Conservation (phyloP, 2,113 vertebrate species). For the Motacilla alba region DNA sequence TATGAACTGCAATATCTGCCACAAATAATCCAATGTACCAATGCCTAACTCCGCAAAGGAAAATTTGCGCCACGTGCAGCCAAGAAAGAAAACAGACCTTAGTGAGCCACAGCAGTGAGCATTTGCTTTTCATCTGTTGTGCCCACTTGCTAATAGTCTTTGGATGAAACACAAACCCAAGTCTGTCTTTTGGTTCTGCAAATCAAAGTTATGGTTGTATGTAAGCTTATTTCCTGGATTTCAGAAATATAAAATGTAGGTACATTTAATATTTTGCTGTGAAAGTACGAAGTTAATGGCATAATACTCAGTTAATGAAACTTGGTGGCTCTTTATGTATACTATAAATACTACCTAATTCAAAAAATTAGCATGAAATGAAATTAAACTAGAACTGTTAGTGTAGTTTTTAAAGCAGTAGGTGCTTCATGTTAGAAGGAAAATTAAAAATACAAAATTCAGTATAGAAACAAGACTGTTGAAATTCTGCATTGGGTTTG, state of each 20-base stretch:
- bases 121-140: neutral
- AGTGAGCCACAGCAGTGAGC: neutral
- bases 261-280: neutral
- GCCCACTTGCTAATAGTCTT: neutral
- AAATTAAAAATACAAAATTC: neutral
- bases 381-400: neutral
- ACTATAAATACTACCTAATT: neutral
- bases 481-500: neutral
- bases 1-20: neutral
- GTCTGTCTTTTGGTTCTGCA: neutral
- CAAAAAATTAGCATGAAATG: neutral
- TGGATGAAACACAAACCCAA: neutral
- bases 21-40: slow-evolving; percentile 9
- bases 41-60: neutral
- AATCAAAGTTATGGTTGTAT: neutral
- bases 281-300: neutral
- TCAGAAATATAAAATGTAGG: neutral
- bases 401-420: neutral
- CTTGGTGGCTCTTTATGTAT: neutral
- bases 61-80: neutral
- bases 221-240: neutral
- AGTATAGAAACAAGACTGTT: neutral
- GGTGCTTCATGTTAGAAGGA: neutral
- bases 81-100: slow-evolving; percentile 6
- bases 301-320: neutral